A percentile compares a stretch with the other conserved stretches of the same genome.
phyloP scores from a whole-genome alignment of 2,888 invertebrate species.

The Caenorhabditis sinica region DNA sequence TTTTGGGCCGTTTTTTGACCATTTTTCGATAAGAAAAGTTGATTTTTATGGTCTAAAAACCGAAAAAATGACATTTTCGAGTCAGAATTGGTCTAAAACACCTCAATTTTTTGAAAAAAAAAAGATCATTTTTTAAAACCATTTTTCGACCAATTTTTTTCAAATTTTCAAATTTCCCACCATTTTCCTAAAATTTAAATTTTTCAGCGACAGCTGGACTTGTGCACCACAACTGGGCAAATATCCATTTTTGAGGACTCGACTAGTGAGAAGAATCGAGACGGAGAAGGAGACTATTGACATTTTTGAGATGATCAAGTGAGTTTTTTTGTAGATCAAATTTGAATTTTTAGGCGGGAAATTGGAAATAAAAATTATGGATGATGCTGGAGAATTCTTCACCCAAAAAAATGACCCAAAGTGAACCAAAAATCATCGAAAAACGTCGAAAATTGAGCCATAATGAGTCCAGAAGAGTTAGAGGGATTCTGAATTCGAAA shows the following conservation, averaged over 20 bases:
- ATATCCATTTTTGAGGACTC: constrained; percentile 48
- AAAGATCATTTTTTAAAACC: constrained; percentile 2
- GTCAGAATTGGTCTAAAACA: too few relatives aligned
- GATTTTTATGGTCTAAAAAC: neutral
- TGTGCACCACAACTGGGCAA: constrained; percentile 44
- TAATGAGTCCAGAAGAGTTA: too few relatives aligned
- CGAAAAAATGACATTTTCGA: neutral
- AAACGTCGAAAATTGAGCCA: neutral
- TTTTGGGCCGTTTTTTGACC: too few relatives aligned
- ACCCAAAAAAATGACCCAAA: too few relatives aligned
- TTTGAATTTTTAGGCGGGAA: neutral
- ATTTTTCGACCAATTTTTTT: neutral
- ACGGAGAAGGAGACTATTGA: constrained; percentile 48
- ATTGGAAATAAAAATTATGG: too few relatives aligned
- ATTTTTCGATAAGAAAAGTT: neutral
- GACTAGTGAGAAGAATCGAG: constrained; percentile 40
- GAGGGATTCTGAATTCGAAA: too few relatives aligned
- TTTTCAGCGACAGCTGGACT: constrained; percentile 76
- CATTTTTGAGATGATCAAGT: constrained; percentile 46
- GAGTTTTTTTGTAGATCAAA: neutral
- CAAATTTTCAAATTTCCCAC: neutral
- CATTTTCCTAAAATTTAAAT: too few relatives aligned
- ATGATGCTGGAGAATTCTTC: too few relatives aligned
- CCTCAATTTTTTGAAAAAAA: neutral
- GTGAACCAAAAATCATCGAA: neutral